Evolutionary conservation across 2,797 vertebrate genomes (phyloP).

Genomic region (Siniperca undulata): DNA sequence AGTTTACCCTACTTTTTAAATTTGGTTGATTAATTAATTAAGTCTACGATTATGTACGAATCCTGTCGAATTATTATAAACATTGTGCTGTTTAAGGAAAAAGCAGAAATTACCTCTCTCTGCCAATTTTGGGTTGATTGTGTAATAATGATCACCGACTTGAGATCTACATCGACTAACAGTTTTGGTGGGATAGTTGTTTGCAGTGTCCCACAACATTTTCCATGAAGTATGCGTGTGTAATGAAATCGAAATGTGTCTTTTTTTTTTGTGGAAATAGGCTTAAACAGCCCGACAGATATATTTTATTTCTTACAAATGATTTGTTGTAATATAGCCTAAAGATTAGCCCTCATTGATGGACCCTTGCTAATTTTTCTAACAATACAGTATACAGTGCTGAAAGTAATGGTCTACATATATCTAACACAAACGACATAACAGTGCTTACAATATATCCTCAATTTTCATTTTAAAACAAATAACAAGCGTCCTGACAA

Average conservation of each 20-base stretch:
- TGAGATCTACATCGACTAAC: background rate
- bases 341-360: conserved; percentile 68
- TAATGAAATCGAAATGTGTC: conserved; percentile 55
- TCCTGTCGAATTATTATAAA: background rate
- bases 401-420: conserved; percentile 89
- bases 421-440: conserved; percentile 83
- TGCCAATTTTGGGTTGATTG: background rate
- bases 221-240: conserved; percentile 3
- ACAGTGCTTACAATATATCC: conserved; percentile 88
- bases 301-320: conserved; percentile 83
- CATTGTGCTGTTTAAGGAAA: background rate
- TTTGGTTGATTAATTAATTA: background rate
- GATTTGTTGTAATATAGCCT: conserved; percentile 77
- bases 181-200: background rate
- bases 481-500: conserved; percentile 91
- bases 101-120: background rate
- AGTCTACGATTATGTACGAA: background rate
- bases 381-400: conserved; percentile 94
- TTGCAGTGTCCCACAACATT: background rate
- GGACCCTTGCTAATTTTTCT: conserved; percentile 82
- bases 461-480: conserved; percentile 84
- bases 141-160: background rate
- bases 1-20: background rate
- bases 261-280: conserved; percentile 63
- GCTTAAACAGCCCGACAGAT: conserved; percentile 79